A percentile compares a stretch with the other conserved stretches of the same genome.
Conservation (phyloP, 2,797 vertebrate species). For the Hypotaenidia okinawae region DNA sequence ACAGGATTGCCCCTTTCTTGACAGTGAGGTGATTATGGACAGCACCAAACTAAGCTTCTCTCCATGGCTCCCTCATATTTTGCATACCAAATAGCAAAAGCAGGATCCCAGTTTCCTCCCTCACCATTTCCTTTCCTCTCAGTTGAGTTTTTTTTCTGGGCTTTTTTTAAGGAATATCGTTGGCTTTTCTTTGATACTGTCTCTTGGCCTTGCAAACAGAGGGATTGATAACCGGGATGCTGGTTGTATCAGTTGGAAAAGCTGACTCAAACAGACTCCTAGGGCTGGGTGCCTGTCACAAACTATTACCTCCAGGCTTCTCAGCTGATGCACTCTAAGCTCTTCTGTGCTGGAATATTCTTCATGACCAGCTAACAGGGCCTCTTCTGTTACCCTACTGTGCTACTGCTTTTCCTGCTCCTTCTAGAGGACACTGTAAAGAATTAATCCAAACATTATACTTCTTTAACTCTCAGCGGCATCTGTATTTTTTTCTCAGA, state of each 20-base stretch:
- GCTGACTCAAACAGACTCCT: neutral
- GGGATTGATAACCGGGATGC: neutral
- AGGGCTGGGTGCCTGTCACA: neutral
- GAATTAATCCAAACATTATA: neutral
- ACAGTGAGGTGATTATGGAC: neutral
- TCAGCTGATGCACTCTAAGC: neutral
- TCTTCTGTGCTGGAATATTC: neutral
- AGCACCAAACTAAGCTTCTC: neutral
- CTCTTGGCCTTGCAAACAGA: neutral
- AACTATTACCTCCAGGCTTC: neutral
- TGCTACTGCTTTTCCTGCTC: neutral
- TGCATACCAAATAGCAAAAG: neutral
- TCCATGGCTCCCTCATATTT: neutral
- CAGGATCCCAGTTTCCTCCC: neutral
- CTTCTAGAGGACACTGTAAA: neutral
- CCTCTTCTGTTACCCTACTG: neutral
- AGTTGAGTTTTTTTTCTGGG: neutral
- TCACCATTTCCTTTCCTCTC: neutral
- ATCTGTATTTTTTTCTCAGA: constrained; percentile 46
- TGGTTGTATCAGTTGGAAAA: neutral
- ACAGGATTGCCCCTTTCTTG: neutral
- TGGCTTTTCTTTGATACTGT: neutral
- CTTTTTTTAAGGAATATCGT: neutral
- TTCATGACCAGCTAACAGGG: neutral
- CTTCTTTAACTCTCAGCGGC: neutral